Evolutionary conservation across 2,888 invertebrate species (phyloP).

Genomic region (Ophion slaviceki): DNA sequence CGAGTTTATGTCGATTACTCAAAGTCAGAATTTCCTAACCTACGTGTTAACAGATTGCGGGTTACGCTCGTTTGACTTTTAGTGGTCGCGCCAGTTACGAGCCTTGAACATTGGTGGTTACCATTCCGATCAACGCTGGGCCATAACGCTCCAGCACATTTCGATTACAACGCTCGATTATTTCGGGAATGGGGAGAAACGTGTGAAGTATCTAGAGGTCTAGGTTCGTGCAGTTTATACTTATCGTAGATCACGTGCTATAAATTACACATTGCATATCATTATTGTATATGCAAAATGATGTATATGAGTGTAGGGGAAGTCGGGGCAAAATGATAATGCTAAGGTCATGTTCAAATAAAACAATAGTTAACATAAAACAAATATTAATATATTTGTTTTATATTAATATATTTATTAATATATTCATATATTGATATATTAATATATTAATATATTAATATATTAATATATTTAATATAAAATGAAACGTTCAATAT

Average conservation of each 20-base stretch:
- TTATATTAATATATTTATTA: too few relatives aligned
- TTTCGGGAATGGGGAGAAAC: background rate
- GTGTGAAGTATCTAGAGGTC: background rate
- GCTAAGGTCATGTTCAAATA: too few relatives aligned
- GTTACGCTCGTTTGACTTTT: slow-evolving; percentile 5
- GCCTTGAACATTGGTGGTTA: background rate
- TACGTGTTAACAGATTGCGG: slow-evolving; percentile 1
- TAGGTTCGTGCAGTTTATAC: background rate
- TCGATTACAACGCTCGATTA: background rate
- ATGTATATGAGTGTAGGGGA: too few relatives aligned
- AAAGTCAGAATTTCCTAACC: slow-evolving; percentile 16
- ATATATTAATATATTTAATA: too few relatives aligned
- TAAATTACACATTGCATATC: too few relatives aligned
- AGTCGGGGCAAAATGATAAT: too few relatives aligned
- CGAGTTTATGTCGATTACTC: slow-evolving; percentile 8
- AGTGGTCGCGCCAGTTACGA: background rate
- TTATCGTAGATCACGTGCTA: background rate
- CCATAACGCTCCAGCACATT: background rate
- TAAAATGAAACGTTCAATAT: too few relatives aligned
- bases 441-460: too few relatives aligned
- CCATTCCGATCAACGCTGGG: background rate
- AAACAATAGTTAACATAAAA: too few relatives aligned
- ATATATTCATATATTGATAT: too few relatives aligned
- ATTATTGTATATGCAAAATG: too few relatives aligned
- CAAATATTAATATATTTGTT: too few relatives aligned